These are phyloP conservation scores for Nemoura dubitans DNA, from an alignment of 2,888 invertebrate species.

Conservation along the genomic window DNA sequence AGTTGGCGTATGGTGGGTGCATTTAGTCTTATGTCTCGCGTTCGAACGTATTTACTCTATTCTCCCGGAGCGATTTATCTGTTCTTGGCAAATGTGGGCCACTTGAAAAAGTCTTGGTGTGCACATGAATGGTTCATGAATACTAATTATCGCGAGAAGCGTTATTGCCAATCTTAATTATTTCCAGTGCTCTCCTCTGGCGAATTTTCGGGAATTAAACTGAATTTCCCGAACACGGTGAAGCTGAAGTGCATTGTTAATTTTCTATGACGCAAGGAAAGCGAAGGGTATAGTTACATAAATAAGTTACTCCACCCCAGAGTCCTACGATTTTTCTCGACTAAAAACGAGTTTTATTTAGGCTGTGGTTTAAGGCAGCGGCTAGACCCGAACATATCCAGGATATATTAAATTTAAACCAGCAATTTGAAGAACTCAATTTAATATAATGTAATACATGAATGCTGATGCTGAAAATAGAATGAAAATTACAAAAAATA, in stretches of 20 bases:
- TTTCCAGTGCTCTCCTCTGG: background rate
- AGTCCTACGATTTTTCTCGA: background rate
- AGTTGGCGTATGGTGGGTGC: background rate
- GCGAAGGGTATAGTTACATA: background rate
- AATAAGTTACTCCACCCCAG: background rate
- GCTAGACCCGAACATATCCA: too few relatives aligned
- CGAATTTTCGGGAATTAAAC: background rate
- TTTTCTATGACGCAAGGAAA: background rate
- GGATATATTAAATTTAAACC: too few relatives aligned
- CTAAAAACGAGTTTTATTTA: background rate
- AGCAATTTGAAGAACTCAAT: too few relatives aligned
- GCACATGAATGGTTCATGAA: background rate
- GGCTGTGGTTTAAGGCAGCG: background rate
- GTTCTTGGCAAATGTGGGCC: background rate
- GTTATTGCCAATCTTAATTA: conserved; percentile 7
- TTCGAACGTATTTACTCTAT: too few relatives aligned
- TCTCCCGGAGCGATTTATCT: background rate
- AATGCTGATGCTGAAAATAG: background rate
- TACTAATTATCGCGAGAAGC: background rate
- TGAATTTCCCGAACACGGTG: background rate
- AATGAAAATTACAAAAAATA: background rate
- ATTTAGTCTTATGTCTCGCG: background rate
- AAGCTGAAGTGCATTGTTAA: background rate
- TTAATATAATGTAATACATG: too few relatives aligned
- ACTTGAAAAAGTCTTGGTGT: conserved; percentile 12